phyloP scores from a whole-genome alignment of 30 jellyfish, hydroid and myxozoan genomes.

The Pelagia noctiluca region DNA sequence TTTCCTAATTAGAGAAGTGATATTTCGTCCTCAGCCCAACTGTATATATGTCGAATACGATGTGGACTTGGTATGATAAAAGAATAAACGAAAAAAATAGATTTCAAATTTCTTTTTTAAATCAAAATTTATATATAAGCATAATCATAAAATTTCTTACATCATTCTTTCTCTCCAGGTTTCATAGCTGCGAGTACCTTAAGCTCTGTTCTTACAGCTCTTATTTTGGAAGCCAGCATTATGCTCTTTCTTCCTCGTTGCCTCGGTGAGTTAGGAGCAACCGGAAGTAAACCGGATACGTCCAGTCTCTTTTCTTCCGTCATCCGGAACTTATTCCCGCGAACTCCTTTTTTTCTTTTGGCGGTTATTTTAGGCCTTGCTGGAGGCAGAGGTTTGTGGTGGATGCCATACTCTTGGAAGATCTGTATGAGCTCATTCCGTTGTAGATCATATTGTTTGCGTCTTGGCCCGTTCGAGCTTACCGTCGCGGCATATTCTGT shows the following conservation, averaged over 20 bases:
- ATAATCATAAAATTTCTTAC: no score
- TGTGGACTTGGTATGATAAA: no score
- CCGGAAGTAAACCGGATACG: not conserved
- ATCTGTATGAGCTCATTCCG: constrained; percentile 28
- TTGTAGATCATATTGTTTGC: constrained; percentile 9
- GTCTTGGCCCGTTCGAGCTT: not conserved
- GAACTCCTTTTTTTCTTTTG: not conserved
- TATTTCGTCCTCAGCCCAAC: no score
- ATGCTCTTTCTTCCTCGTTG: not conserved
- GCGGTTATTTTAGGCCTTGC: constrained; percentile 16
- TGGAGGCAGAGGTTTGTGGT: constrained; percentile 68
- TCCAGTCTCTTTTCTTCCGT: not conserved
- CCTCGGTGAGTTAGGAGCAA: not conserved
- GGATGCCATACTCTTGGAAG: constrained; percentile 51
- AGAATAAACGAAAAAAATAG: no score
- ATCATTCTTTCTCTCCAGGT: constrained; percentile 2
- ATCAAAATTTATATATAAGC: no score
- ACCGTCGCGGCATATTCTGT: constrained; percentile 33
- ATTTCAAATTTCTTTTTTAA: no score
- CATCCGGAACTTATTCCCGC: not conserved
- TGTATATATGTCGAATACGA: no score
- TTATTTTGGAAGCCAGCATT: not conserved
- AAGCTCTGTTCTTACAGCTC: not conserved
- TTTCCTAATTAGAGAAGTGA: no score
- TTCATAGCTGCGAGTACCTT: not conserved